Conservation (phyloP, 1,140 invertebrate genomes). For the Solenopsis invicta region DNA sequence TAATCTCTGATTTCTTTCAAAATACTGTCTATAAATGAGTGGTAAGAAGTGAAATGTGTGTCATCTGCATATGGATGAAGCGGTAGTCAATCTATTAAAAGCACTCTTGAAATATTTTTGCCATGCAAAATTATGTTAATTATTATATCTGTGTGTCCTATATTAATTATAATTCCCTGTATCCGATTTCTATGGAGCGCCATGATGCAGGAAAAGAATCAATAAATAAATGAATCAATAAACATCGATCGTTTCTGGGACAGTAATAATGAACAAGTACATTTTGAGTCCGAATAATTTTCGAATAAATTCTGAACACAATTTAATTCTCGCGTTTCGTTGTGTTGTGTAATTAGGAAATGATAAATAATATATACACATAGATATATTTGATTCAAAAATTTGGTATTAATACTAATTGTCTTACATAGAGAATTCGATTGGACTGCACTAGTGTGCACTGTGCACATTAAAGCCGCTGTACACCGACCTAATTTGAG, state of each 20-base stretch:
- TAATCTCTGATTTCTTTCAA: background rate
- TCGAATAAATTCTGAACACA: background rate
- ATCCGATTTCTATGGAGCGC: background rate
- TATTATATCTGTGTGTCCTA: background rate
- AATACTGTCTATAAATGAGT: background rate
- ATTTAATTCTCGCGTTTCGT: background rate
- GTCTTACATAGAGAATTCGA: background rate
- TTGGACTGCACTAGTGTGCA: no score
- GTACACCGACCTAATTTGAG: no score
- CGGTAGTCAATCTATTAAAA: background rate
- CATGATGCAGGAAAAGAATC: background rate
- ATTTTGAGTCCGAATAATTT: background rate
- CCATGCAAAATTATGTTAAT: background rate
- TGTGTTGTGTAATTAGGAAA: background rate
- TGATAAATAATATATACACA: background rate
- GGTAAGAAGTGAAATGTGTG: background rate
- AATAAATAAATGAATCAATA: background rate
- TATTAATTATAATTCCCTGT: background rate
- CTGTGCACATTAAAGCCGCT: no score
- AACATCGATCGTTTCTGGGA: background rate
- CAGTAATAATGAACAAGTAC: background rate
- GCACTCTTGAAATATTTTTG: background rate
- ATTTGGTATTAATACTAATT: background rate
- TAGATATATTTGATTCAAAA: conserved; percentile 11
- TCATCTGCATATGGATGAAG: background rate